These are phyloP conservation scores for Teleiodes luculella DNA, from an alignment of 2,888 invertebrate species.

Conservation along the genomic window DNA sequence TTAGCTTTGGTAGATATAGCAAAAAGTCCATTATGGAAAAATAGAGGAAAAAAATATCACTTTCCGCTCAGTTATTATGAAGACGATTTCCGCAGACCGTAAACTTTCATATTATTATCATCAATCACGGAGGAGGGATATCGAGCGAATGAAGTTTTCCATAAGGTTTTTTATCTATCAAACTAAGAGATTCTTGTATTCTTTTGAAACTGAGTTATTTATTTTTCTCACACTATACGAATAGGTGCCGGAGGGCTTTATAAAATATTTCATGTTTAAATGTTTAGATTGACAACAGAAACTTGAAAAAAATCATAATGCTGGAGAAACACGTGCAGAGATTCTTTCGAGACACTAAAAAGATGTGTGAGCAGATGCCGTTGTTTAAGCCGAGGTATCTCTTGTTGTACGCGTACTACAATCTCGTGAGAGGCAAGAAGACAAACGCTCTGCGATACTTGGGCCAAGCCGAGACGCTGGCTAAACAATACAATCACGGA, in stretches of 20 bases:
- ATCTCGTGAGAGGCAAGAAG: conserved; percentile 63
- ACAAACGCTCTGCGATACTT: conserved; percentile 52
- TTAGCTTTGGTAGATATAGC: no score
- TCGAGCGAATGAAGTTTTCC: no score
- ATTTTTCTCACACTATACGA: no score
- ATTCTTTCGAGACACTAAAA: conserved; percentile 38
- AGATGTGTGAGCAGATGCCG: conserved; percentile 26
- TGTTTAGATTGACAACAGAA: conserved; percentile 49
- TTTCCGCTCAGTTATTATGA: no score
- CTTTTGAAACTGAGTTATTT: no score
- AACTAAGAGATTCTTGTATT: no score
- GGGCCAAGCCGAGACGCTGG: conserved; percentile 50
- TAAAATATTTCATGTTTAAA: not conserved
- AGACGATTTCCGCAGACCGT: no score
- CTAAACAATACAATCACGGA: conserved; percentile 53
- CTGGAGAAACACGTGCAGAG: conserved; percentile 39
- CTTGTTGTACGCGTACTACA: conserved; percentile 64
- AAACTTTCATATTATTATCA: no score
- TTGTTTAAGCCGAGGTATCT: conserved; percentile 49
- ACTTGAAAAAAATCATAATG: conserved; percentile 41
- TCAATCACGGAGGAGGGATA: no score
- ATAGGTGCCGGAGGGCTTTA: not conserved
- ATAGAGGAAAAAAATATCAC: no score
- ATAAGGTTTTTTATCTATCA: no score
- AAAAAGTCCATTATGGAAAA: no score